These are phyloP conservation scores for Andrena trimmerana DNA, from an alignment of 2,888 invertebrate species.

Conservation along the genomic window DNA sequence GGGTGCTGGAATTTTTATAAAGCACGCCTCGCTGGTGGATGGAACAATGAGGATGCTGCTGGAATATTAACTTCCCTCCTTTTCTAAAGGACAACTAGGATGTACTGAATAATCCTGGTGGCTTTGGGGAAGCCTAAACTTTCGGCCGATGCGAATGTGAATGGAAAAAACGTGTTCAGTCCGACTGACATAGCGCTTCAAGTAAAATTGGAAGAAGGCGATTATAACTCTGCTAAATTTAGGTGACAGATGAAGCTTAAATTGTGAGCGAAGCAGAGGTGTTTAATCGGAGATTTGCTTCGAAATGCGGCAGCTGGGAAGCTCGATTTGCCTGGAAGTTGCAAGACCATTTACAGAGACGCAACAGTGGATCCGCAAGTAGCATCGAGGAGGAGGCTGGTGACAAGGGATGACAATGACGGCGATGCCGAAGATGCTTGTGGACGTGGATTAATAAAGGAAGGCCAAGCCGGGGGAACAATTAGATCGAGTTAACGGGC, in stretches of 20 bases:
- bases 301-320: not conserved
- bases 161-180: too few relatives aligned
- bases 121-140: not conserved
- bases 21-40: not conserved
- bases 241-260: too few relatives aligned
- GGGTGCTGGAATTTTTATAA: slow-evolving; percentile 42
- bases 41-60: not conserved
- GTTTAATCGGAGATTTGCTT: not conserved
- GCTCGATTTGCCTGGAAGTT: slow-evolving; percentile 36
- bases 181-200: too few relatives aligned
- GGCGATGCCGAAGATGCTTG: slow-evolving; percentile 72
- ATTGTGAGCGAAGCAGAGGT: too few relatives aligned
- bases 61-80: slow-evolving; percentile 14
- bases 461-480: slow-evolving; percentile 82
- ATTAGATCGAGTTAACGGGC: slow-evolving; percentile 85
- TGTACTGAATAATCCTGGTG: not conserved
- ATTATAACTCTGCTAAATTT: too few relatives aligned
- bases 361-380: slow-evolving; percentile 50
- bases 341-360: slow-evolving; percentile 47
- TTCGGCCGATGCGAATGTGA: not conserved
- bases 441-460: slow-evolving; percentile 82
- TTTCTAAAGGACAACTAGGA: not conserved
- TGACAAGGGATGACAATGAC: slow-evolving; percentile 69
- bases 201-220: too few relatives aligned
- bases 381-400: slow-evolving; percentile 47